Percentiles rank a stretch among this genome's conserved stretches.
phyloP scores from a whole-genome alignment of 2,888 invertebrate genomes.

The Agapetus fuscipes region DNA sequence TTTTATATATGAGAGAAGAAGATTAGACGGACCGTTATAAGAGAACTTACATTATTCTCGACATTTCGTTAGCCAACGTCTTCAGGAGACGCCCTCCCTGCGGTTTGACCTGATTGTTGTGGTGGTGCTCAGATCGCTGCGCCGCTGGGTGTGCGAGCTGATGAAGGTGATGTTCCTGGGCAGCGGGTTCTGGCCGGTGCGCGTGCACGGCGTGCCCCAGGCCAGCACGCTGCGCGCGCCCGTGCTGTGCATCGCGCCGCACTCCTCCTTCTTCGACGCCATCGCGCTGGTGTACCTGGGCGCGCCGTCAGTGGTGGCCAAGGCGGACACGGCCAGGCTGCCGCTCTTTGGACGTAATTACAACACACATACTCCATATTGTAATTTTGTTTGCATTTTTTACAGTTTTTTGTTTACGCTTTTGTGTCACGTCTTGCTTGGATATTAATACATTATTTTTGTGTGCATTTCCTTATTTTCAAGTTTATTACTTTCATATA shows the following conservation, averaged over 20 bases:
- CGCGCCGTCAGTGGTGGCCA: slow-evolving; percentile 86
- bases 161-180: slow-evolving; percentile 68
- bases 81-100: too few relatives aligned
- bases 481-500: too few relatives aligned
- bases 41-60: too few relatives aligned
- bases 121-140: slow-evolving; percentile 46
- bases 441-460: too few relatives aligned
- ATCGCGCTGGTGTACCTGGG: slow-evolving; percentile 71
- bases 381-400: too few relatives aligned
- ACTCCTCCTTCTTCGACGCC: slow-evolving; percentile 86
- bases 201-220: slow-evolving; percentile 57
- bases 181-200: slow-evolving; percentile 75
- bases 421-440: too few relatives aligned
- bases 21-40: too few relatives aligned
- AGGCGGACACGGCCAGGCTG: slow-evolving; percentile 70
- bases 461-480: too few relatives aligned
- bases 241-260: slow-evolving; percentile 79
- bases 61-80: too few relatives aligned
- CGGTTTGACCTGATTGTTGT: background rate
- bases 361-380: background rate
- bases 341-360: slow-evolving; percentile 86
- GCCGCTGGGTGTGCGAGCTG: slow-evolving; percentile 54
- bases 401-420: too few relatives aligned
- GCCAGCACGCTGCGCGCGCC: slow-evolving; percentile 59
- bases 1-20: too few relatives aligned